phyloP scores from a whole-genome alignment of 2,888 invertebrate species.

The Oscheius onirici region DNA sequence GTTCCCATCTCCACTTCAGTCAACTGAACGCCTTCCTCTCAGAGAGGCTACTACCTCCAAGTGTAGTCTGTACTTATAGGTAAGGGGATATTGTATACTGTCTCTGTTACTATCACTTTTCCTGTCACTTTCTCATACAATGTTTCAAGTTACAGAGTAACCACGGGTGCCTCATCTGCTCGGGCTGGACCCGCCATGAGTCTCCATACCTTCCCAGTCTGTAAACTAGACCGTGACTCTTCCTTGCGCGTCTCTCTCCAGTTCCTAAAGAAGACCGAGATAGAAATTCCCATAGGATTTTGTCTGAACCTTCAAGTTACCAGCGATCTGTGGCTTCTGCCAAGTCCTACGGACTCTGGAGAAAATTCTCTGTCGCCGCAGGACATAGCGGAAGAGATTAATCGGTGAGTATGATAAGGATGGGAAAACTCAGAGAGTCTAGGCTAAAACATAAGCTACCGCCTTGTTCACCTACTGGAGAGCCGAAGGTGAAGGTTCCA shows the following conservation, averaged over 20 bases:
- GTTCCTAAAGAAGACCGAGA: neutral
- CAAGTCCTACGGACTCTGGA: constrained; percentile 15
- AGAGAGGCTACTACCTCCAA: neutral
- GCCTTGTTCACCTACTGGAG: constrained; percentile 16
- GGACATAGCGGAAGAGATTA: constrained; percentile 9
- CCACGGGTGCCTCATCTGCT: neutral
- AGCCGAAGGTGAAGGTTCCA: constrained; percentile 22
- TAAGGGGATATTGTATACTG: neutral
- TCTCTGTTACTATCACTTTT: too few relatives aligned
- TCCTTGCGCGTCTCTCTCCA: constrained; percentile 3
- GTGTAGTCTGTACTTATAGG: constrained; percentile 20
- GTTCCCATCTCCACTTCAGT: constrained; percentile 94
- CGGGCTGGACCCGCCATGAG: neutral
- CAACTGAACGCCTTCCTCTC: constrained; percentile 91
- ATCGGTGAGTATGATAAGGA: neutral
- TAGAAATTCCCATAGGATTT: constrained; percentile 4
- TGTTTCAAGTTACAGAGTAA: neutral
- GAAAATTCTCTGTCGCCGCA: neutral
- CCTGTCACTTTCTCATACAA: too few relatives aligned
- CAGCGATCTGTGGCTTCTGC: constrained; percentile 25
- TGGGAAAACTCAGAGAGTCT: neutral
- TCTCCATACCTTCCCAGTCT: constrained; percentile 20
- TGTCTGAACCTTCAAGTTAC: constrained; percentile 18
- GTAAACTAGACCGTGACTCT: neutral
- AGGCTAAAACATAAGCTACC: constrained; percentile 18